These are phyloP conservation scores for Chionodraco myersi DNA, from an alignment of 2,113 vertebrate species.

Conservation along the genomic window DNA sequence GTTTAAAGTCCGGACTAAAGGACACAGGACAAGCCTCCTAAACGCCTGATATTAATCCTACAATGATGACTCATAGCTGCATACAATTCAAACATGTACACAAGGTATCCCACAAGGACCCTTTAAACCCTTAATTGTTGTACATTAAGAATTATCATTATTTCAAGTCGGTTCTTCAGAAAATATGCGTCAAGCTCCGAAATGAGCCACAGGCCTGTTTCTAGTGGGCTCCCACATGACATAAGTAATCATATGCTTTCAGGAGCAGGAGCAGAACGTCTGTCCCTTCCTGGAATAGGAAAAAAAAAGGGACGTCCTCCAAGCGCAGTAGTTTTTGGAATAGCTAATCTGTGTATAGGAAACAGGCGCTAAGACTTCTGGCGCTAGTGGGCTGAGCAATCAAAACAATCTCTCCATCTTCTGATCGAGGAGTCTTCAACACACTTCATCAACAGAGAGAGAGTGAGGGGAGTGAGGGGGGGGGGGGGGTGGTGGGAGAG, in stretches of 20 bases:
- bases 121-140: conserved; percentile 36
- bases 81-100: not conserved
- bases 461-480: not conserved
- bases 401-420: conserved; percentile 78
- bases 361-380: conserved; percentile 74
- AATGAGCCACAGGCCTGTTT: conserved; percentile 55
- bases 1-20: not conserved
- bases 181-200: conserved; percentile 51
- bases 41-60: conserved; percentile 6
- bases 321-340: conserved; percentile 66
- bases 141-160: conserved; percentile 45
- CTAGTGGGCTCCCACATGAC: conserved; percentile 63
- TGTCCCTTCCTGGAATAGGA: conserved; percentile 62
- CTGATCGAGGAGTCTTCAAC: conserved; percentile 65
- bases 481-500: not conserved
- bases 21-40: not conserved
- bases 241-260: conserved; percentile 67
- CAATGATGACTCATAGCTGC: conserved; percentile 31
- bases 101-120: conserved; percentile 7
- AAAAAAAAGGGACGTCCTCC: conserved; percentile 40
- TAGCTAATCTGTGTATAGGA: conserved; percentile 73
- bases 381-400: conserved; percentile 76
- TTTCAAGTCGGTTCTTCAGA: conserved; percentile 27
- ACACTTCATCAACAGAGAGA: conserved; percentile 30
- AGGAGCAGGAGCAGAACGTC: conserved; percentile 43